Conservation (phyloP, 2,888 invertebrate species). For the Leptopterna dolabrata region DNA sequence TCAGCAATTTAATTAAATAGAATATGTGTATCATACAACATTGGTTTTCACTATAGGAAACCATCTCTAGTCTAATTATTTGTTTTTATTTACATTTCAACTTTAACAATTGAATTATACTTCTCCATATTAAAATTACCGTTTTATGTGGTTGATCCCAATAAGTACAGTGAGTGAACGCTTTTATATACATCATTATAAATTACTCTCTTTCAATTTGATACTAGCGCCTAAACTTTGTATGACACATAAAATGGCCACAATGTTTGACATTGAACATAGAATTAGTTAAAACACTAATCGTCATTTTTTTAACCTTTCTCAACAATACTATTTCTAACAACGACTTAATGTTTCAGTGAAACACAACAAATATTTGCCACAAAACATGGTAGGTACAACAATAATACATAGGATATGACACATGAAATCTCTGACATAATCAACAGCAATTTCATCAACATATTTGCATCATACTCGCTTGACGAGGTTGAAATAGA, state of each 20-base stretch:
- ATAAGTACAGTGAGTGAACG: slow-evolving; percentile 55
- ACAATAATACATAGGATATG: slow-evolving; percentile 17
- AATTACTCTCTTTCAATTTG: slow-evolving; percentile 16
- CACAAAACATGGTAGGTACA: slow-evolving; percentile 10
- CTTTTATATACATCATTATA: slow-evolving; percentile 44
- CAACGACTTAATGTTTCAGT: slow-evolving; percentile 16
- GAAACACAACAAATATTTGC: slow-evolving; percentile 27
- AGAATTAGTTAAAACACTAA: slow-evolving; percentile 54
- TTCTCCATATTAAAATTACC: slow-evolving; percentile 29
- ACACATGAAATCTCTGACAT: slow-evolving; percentile 8
- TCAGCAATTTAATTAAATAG: slow-evolving; percentile 55
- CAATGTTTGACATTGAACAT: slow-evolving; percentile 52
- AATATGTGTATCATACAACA: slow-evolving; percentile 59
- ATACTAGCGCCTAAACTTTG: slow-evolving; percentile 33
- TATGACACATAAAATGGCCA: slow-evolving; percentile 59
- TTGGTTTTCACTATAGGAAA: slow-evolving; percentile 36
- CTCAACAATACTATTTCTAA: slow-evolving; percentile 8
- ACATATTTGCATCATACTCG: slow-evolving; percentile 16
- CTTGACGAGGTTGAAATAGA: neutral
- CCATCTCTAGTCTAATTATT: slow-evolving; percentile 20
- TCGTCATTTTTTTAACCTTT: slow-evolving; percentile 13
- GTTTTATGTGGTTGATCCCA: slow-evolving; percentile 54
- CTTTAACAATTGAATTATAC: slow-evolving; percentile 42
- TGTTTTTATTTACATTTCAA: slow-evolving; percentile 41
- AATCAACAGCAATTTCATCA: neutral